These are phyloP conservation scores for Corythaeola cristata DNA, from an alignment of 2,113 vertebrate species.

Conservation along the genomic window DNA sequence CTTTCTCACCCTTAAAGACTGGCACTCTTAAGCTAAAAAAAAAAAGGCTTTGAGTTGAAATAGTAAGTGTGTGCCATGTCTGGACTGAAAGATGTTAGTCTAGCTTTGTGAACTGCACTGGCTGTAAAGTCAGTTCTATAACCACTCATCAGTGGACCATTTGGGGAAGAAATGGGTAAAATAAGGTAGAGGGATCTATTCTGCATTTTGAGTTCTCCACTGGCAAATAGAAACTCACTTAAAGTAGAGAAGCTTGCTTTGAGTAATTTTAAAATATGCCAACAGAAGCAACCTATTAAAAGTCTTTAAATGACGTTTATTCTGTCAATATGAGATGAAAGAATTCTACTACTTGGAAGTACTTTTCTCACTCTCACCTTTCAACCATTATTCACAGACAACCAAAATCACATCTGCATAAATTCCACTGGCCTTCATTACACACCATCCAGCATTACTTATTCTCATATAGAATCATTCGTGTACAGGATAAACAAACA, in stretches of 20 bases:
- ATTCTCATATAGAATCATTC: not conserved
- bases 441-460: not conserved
- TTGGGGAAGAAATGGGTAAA: not conserved
- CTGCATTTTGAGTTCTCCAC: not conserved
- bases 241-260: not conserved
- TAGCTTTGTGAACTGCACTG: not conserved
- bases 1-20: not conserved
- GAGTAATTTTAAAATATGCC: not conserved
- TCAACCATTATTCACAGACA: not conserved
- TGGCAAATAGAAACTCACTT: not conserved
- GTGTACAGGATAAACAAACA: not conserved
- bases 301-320: not conserved
- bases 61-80: not conserved
- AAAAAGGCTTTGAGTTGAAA: not conserved
- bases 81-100: not conserved
- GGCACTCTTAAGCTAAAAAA: not conserved
- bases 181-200: not conserved
- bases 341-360: not conserved
- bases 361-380: not conserved
- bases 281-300: not conserved
- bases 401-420: not conserved
- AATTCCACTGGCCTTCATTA: not conserved
- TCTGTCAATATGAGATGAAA: constrained; percentile 2
- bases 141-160: not conserved
- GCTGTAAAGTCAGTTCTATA: not conserved